These are phyloP conservation scores for Calcarius lapponicus DNA, from an alignment of 2,797 vertebrate species.

Conservation along the genomic window DNA sequence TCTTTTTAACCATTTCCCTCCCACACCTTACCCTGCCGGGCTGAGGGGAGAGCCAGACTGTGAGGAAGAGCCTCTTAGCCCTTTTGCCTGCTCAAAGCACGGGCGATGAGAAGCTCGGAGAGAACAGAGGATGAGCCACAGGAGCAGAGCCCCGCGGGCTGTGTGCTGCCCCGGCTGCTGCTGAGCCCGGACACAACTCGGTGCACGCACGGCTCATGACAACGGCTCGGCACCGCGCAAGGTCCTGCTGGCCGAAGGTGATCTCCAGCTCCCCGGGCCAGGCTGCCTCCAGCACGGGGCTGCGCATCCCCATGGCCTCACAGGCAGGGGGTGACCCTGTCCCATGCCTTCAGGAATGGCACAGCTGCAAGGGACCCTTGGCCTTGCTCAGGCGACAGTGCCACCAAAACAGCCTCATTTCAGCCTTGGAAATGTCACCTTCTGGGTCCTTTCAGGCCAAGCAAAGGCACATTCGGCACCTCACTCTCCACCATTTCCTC, in stretches of 20 bases:
- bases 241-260: not conserved
- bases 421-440: not conserved
- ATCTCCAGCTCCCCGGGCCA: not conserved
- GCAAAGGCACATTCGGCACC: not conserved
- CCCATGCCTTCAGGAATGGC: no score
- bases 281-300: fast-evolving
- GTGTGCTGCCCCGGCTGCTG: fast-evolving
- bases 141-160: fast-evolving
- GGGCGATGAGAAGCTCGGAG: not conserved
- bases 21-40: fast-evolving
- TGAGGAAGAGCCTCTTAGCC: not conserved
- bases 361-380: fast-evolving
- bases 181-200: not conserved
- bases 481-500: not conserved
- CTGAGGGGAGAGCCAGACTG: fast-evolving
- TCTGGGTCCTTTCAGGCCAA: not conserved
- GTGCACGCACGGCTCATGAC: not conserved
- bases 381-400: not conserved
- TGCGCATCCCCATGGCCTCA: not conserved
- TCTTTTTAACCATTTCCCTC: not conserved
- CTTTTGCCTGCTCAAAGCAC: no score
- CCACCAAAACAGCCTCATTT: not conserved
- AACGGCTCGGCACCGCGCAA: not conserved
- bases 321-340: not conserved
- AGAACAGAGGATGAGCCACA: not conserved